A percentile compares a stretch with the other conserved stretches of the same genome.
These are phyloP conservation scores for Ammospiza nelsoni DNA, from an alignment of 2,113 vertebrate genomes.

Conservation along the genomic window DNA sequence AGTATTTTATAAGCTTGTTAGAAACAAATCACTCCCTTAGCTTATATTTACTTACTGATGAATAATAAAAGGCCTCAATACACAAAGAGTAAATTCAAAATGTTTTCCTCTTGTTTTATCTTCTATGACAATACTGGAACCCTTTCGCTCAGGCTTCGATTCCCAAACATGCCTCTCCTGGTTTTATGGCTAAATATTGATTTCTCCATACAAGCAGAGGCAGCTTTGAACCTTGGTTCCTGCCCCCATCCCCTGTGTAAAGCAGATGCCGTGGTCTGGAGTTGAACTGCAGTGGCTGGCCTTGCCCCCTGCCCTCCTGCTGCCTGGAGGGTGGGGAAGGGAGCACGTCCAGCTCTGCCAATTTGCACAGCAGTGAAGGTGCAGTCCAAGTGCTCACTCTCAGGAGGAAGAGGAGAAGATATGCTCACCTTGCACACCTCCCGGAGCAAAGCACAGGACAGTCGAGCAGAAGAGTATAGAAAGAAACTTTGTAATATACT, in stretches of 20 bases:
- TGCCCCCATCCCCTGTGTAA: not conserved
- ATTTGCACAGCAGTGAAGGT: slow-evolving; percentile 64
- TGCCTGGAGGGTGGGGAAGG: slow-evolving; percentile 9
- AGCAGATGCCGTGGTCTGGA: slow-evolving; percentile 25
- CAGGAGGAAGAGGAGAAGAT: slow-evolving; percentile 58
- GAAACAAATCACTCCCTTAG: slow-evolving; percentile 85
- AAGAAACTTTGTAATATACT: not conserved
- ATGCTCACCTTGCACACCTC: slow-evolving; percentile 31
- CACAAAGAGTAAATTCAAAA: slow-evolving; percentile 76
- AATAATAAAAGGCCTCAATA: slow-evolving; percentile 83
- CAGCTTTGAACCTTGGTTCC: not conserved
- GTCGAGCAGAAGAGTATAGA: not conserved
- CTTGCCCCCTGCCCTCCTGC: slow-evolving; percentile 40
- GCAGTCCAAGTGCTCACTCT: slow-evolving; percentile 30
- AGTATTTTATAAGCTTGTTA: slow-evolving; percentile 91
- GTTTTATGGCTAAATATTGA: not conserved
- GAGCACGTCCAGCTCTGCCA: slow-evolving; percentile 31
- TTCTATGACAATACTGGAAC: slow-evolving; percentile 38
- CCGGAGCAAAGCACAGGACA: slow-evolving; percentile 40
- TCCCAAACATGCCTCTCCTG: not conserved
- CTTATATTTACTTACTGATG: slow-evolving; percentile 88
- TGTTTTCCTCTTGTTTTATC: slow-evolving; percentile 65
- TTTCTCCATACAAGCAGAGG: not conserved
- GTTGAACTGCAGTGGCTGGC: not conserved
- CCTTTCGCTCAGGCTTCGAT: not conserved